phyloP scores from a whole-genome alignment of 2,113 vertebrate genomes.

The Paramisgurnus dabryanus region DNA sequence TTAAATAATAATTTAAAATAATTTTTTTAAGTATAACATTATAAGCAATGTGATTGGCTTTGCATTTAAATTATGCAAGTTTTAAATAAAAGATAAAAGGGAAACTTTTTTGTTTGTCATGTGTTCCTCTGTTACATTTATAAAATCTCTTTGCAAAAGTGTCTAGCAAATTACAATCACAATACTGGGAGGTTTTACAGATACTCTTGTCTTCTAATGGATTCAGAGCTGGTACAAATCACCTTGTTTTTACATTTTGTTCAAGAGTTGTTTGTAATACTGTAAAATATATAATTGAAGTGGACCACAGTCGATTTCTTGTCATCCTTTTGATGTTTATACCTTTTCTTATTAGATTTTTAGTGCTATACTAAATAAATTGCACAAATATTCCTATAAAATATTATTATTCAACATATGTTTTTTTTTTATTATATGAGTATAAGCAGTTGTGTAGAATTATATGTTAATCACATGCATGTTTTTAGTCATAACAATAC shows the following conservation, averaged over 20 bases:
- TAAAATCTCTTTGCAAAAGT: too few relatives aligned
- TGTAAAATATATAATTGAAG: too few relatives aligned
- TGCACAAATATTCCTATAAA: neutral
- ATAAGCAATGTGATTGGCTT: too few relatives aligned
- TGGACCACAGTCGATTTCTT: neutral
- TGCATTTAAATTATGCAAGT: too few relatives aligned
- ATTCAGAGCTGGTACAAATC: neutral
- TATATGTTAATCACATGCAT: neutral
- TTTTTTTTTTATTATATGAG: neutral
- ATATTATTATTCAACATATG: neutral
- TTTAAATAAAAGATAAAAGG: too few relatives aligned
- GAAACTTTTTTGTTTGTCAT: too few relatives aligned
- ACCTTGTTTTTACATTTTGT: too few relatives aligned
- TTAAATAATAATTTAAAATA: too few relatives aligned
- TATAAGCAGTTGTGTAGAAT: neutral
- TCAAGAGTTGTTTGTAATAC: too few relatives aligned
- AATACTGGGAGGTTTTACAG: neutral
- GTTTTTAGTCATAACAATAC: slow-evolving; percentile 15
- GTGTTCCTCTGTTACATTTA: too few relatives aligned
- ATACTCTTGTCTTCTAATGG: neutral
- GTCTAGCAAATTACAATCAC: neutral
- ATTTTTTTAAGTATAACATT: too few relatives aligned
- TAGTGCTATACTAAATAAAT: neutral
- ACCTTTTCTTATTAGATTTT: too few relatives aligned
- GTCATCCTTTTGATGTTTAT: neutral